These are phyloP conservation scores for Tenthredo distinguenda DNA, from an alignment of 2,888 invertebrate species.

Conservation along the genomic window DNA sequence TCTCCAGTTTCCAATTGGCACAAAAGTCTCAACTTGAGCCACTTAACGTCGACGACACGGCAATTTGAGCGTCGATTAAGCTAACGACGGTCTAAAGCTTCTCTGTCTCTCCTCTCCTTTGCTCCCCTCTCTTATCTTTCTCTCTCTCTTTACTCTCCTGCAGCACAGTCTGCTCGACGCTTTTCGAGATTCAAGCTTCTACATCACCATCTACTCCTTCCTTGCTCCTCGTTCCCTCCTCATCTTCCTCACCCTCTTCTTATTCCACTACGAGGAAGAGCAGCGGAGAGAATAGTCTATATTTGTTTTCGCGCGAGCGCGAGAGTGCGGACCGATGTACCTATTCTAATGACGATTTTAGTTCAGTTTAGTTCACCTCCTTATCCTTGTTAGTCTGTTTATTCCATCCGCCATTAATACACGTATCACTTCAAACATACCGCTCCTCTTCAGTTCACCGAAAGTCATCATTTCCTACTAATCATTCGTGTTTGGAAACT, in stretches of 20 bases:
- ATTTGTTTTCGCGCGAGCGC: conserved; percentile 22
- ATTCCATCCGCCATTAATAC: neutral
- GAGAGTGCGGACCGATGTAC: conserved; percentile 36
- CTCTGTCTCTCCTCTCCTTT: conserved; percentile 3
- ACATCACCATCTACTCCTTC: neutral
- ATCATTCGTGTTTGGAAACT: neutral
- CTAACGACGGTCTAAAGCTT: conserved; percentile 33
- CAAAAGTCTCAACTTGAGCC: conserved; percentile 48
- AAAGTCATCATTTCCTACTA: neutral
- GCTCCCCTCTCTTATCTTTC: neutral
- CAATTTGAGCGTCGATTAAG: conserved; percentile 45
- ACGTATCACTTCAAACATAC: neutral
- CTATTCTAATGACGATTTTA: conserved; percentile 27
- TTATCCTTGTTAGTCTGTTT: neutral
- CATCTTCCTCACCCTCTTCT: conserved; percentile 18
- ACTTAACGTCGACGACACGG: conserved; percentile 45
- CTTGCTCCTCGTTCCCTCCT: neutral
- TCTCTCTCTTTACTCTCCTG: neutral
- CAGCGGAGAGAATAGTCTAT: conserved; percentile 26
- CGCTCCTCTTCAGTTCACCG: neutral
- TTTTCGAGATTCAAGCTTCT: conserved; percentile 16
- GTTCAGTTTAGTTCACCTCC: neutral
- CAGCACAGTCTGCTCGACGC: neutral
- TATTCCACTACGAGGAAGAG: neutral
- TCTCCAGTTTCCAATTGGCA: conserved; percentile 49